phyloP scores from a whole-genome alignment of 2,888 invertebrate species.

The Schrankia costaestrigalis region DNA sequence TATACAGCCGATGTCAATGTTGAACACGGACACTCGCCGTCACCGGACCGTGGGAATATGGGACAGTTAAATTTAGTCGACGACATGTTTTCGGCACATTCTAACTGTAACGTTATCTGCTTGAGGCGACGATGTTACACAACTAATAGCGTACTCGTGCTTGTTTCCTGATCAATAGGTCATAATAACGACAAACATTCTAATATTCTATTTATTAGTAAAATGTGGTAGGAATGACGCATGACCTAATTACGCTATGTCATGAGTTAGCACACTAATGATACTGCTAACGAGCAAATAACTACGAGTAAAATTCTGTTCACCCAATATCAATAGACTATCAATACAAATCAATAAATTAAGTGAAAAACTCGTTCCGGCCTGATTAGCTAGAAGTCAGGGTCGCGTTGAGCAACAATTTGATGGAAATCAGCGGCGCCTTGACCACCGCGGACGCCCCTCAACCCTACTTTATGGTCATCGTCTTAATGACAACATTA shows the following conservation, averaged over 20 bases:
- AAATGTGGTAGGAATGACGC: no score
- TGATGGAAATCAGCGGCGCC: conserved; percentile 65
- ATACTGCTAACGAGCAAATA: no score
- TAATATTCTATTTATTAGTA: conserved; percentile 10
- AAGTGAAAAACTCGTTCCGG: conserved; percentile 72
- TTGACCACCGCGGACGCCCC: conserved; percentile 65
- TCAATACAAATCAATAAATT: conserved; percentile 59
- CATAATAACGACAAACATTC: conserved; percentile 14
- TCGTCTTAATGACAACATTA: conserved; percentile 36
- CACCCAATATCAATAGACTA: no score
- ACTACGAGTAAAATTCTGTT: no score
- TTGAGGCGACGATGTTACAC: conserved; percentile 8
- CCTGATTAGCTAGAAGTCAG: conserved; percentile 72
- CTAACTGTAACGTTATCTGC: conserved; percentile 8
- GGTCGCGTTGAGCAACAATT: conserved; percentile 69
- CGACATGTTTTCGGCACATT: conserved; percentile 44
- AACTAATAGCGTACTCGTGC: conserved; percentile 1
- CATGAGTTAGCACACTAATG: no score
- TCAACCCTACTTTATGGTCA: conserved; percentile 58
- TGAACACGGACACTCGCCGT: conserved; percentile 29
- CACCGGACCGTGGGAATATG: conserved; percentile 61
- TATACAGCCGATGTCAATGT: conserved; percentile 43
- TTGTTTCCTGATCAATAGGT: conserved; percentile 24
- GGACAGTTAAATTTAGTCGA: conserved; percentile 57
- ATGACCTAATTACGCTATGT: no score